phyloP scores from a whole-genome alignment of 2,888 invertebrate genomes.

The Drepana falcataria region DNA sequence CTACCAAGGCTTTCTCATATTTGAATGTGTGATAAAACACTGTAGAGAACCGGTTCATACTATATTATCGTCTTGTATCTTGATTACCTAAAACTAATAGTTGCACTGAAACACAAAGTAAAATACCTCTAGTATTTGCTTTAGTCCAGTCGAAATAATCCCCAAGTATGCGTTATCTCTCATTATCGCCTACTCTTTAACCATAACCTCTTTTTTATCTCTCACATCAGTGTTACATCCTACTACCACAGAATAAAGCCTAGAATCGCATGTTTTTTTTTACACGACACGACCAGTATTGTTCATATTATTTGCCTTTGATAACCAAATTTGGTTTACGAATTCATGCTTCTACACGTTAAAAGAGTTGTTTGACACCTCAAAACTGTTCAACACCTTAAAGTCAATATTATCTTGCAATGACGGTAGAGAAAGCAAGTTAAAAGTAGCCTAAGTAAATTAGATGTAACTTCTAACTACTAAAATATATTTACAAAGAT shows the following conservation, averaged over 20 bases:
- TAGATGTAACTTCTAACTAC: too few species aligned
- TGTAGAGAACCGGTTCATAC: too few species aligned
- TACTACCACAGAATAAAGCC: slow-evolving; percentile 5
- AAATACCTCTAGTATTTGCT: slow-evolving; percentile 33
- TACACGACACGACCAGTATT: slow-evolving; percentile 10
- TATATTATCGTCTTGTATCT: too few species aligned
- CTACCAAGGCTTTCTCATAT: too few species aligned
- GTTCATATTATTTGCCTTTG: slow-evolving; percentile 36
- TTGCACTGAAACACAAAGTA: slow-evolving; percentile 10
- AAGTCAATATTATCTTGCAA: too few species aligned
- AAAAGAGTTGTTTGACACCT: too few species aligned
- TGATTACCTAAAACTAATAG: slow-evolving; percentile 10
- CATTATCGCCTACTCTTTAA: slow-evolving; percentile 16
- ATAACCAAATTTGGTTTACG: slow-evolving; percentile 46
- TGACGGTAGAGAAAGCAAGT: too few species aligned
- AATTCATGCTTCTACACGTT: too few species aligned
- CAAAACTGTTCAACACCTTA: too few species aligned
- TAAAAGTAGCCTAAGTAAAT: too few species aligned
- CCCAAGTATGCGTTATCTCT: slow-evolving; percentile 23
- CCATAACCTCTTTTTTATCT: slow-evolving; percentile 1
- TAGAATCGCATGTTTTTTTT: slow-evolving; percentile 1
- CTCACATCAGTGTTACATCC: slow-evolving; percentile 10
- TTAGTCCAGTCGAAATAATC: slow-evolving; percentile 31
- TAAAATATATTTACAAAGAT: too few species aligned
- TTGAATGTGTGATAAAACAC: too few species aligned